These are phyloP conservation scores for Noctua comes DNA, from an alignment of 2,888 invertebrate species.

Conservation along the genomic window DNA sequence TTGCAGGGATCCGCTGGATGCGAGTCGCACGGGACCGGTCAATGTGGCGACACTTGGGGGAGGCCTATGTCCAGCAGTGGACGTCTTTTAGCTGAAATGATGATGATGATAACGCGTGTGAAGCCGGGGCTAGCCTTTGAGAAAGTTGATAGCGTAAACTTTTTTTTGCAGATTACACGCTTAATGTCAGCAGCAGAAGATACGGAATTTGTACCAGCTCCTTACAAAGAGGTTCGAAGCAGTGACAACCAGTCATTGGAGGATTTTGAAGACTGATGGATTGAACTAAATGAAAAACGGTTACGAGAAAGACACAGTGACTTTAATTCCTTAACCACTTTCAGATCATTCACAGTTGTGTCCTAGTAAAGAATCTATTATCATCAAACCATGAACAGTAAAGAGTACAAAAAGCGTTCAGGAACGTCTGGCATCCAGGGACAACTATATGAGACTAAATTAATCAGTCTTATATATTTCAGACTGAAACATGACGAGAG, in stretches of 20 bases:
- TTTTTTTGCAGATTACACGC: not conserved
- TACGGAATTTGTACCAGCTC: not conserved
- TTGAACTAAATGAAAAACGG: not conserved
- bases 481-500: slow-evolving; percentile 36
- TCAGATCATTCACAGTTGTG: too few relatives aligned
- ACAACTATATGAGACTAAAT: slow-evolving; percentile 61
- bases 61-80: too few relatives aligned
- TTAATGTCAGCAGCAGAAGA: not conserved
- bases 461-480: slow-evolving; percentile 54
- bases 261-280: not conserved
- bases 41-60: too few relatives aligned
- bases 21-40: too few relatives aligned
- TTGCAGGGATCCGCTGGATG: too few relatives aligned
- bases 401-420: too few relatives aligned
- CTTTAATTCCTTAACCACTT: not conserved
- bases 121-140: not conserved
- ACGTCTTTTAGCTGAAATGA: too few relatives aligned
- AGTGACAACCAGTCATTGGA: not conserved
- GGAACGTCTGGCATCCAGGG: slow-evolving; percentile 27
- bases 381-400: not conserved
- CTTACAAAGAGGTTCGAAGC: not conserved
- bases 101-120: not conserved
- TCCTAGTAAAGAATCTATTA: not conserved
- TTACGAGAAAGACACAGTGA: not conserved
- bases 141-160: not conserved